Evolutionary conservation across 2,113 vertebrate species (phyloP).

Genomic region (Martes martes): DNA sequence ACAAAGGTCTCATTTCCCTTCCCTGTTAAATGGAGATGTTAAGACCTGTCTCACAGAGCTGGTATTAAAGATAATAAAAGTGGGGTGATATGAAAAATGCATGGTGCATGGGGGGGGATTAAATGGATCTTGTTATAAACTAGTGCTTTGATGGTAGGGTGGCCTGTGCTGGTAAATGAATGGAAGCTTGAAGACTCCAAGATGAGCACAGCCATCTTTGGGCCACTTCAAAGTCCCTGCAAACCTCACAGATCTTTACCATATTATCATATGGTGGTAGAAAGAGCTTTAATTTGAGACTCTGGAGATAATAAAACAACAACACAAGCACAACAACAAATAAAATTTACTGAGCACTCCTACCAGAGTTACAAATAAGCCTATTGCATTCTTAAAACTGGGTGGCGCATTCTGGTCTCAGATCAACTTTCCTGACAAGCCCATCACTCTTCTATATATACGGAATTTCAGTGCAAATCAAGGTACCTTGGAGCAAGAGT

Average conservation of each 20-base stretch:
- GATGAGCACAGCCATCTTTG: fast-evolving
- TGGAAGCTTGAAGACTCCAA: no score
- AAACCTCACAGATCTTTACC: no score
- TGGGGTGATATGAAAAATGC: background rate
- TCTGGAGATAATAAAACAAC: background rate
- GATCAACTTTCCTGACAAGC: fast-evolving
- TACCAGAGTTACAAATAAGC: background rate
- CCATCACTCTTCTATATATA: background rate
- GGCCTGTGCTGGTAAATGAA: background rate
- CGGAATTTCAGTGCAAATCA: background rate
- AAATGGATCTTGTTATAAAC: background rate
- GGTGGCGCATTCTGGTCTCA: background rate
- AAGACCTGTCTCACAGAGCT: background rate
- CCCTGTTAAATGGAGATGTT: no score
- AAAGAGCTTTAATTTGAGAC: background rate
- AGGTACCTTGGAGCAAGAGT: background rate
- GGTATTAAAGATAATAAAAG: background rate
- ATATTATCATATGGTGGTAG: fast-evolving
- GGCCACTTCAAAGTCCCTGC: background rate
- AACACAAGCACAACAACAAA: background rate
- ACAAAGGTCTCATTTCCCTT: background rate
- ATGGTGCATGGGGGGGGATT: fast-evolving
- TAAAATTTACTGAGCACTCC: fast-evolving
- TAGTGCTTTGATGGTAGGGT: fast-evolving
- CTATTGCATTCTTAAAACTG: background rate